phyloP scores from a whole-genome alignment of 2,888 invertebrate genomes.

The Cryptocephalus primarius region DNA sequence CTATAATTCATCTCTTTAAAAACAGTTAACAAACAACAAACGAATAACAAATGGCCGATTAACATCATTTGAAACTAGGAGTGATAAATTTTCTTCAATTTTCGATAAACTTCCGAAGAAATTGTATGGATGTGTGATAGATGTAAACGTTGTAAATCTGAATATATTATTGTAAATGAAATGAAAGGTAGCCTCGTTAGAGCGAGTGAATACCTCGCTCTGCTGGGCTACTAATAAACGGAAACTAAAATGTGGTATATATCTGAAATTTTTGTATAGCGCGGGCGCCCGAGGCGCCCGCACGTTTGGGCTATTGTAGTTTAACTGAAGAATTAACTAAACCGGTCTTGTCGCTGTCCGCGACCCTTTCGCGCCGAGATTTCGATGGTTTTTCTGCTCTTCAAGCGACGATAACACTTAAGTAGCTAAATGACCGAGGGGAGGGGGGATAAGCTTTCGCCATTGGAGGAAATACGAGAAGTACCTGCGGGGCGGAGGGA shows the following conservation, averaged over 20 bases:
- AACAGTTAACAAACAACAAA: neutral
- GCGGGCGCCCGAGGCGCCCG: slow-evolving; percentile 24
- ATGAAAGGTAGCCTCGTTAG: slow-evolving; percentile 20
- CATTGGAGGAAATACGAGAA: too few species aligned
- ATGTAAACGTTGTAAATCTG: slow-evolving; percentile 22
- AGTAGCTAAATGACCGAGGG: neutral
- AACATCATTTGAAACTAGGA: slow-evolving; percentile 6
- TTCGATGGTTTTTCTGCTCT: slow-evolving; percentile 21
- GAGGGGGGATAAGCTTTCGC: neutral
- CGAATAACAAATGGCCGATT: slow-evolving; percentile 2
- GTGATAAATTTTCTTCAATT: slow-evolving; percentile 7
- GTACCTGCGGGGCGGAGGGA: neutral
- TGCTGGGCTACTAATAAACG: slow-evolving; percentile 23
- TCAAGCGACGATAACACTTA: slow-evolving; percentile 7
- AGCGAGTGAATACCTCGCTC: slow-evolving; percentile 15
- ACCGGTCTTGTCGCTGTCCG: slow-evolving; percentile 14
- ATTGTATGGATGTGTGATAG: slow-evolving; percentile 15
- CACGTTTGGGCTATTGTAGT: slow-evolving; percentile 39
- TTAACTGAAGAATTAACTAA: slow-evolving; percentile 27
- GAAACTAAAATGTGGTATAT: slow-evolving; percentile 36
- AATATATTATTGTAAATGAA: slow-evolving; percentile 35
- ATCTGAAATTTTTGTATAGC: slow-evolving; percentile 36
- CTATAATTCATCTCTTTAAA: neutral
- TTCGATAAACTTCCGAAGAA: slow-evolving; percentile 5
- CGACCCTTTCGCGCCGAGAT: slow-evolving; percentile 9